phyloP scores from a whole-genome alignment of 2,113 vertebrate genomes.

The Engraulis encrasicolus region DNA sequence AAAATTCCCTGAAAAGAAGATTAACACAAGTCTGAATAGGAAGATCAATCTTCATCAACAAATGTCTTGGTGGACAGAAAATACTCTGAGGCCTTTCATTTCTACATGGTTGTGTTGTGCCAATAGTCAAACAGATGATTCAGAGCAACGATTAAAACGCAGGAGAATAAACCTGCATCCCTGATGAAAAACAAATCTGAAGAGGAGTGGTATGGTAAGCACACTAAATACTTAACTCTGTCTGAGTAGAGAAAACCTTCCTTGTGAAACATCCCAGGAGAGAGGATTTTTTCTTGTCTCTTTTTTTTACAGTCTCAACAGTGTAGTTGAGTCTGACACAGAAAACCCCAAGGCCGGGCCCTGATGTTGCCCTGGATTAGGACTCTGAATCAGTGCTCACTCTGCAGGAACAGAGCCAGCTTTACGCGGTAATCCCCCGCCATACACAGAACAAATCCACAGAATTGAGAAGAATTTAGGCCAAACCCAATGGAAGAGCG shows the following conservation, averaged over 20 bases:
- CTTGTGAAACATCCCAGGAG: constrained; percentile 20
- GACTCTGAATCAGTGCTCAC: constrained; percentile 72
- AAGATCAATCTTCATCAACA: neutral
- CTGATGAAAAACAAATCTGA: constrained; percentile 19
- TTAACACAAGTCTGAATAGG: neutral
- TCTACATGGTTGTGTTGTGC: too few relatives aligned
- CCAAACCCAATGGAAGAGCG: constrained; percentile 60
- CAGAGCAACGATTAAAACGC: constrained; percentile 25
- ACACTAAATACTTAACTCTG: neutral
- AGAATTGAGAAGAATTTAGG: constrained; percentile 70
- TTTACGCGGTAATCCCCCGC: constrained; percentile 68
- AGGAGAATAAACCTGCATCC: neutral
- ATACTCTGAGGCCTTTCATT: too few relatives aligned
- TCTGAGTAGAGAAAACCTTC: neutral
- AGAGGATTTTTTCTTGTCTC: neutral
- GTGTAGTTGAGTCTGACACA: constrained; percentile 58
- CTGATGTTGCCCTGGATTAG: constrained; percentile 71
- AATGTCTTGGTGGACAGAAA: neutral
- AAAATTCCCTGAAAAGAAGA: neutral
- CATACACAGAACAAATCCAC: constrained; percentile 68
- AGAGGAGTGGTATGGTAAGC: neutral
- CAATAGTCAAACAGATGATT: neutral
- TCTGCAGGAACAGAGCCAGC: constrained; percentile 68
- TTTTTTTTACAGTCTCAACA: constrained; percentile 22
- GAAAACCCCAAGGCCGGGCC: constrained; percentile 59